Percentiles rank a stretch among this genome's conserved stretches.
These are phyloP conservation scores for Wiebesia pumilae DNA, from an alignment of 1,140 invertebrate genomes.

Conservation along the genomic window DNA sequence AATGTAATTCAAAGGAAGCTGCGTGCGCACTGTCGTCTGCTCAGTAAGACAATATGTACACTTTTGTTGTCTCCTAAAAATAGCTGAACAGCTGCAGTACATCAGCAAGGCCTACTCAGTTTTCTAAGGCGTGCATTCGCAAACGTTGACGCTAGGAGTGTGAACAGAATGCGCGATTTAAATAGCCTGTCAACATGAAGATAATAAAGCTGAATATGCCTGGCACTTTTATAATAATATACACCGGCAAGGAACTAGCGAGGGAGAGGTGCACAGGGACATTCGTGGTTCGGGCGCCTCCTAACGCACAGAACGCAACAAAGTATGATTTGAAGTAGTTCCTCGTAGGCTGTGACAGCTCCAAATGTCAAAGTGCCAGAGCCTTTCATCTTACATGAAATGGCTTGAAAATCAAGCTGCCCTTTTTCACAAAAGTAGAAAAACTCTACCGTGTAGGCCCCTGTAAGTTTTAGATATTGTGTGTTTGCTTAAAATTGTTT, in stretches of 20 bases:
- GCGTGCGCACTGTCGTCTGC: constrained; percentile 23
- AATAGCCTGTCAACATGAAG: constrained; percentile 43
- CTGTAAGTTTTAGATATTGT: constrained; percentile 40
- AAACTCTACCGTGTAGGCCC: constrained; percentile 44
- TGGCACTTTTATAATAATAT: constrained; percentile 38
- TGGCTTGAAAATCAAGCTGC: constrained; percentile 38
- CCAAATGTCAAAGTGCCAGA: constrained; percentile 35
- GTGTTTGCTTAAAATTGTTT: constrained; percentile 29
- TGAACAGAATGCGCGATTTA: constrained; percentile 29
- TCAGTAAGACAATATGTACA: neutral
- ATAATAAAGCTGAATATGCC: constrained; percentile 29
- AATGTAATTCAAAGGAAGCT: constrained; percentile 19
- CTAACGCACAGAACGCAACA: neutral
- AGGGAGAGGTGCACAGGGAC: constrained; percentile 12
- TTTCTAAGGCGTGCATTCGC: constrained; percentile 33
- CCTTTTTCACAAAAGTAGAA: constrained; percentile 19
- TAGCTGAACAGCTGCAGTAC: constrained; percentile 3
- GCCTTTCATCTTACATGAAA: constrained; percentile 36
- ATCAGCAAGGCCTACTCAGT: neutral
- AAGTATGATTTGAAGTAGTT: constrained; percentile 25
- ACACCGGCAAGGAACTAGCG: constrained; percentile 13
- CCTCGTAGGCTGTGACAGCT: constrained; percentile 9
- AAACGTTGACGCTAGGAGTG: constrained; percentile 20
- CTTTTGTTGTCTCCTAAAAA: neutral
- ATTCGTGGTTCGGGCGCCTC: neutral